Evolutionary conservation across 2,888 invertebrate genomes (phyloP).

Genomic region (Perizoma flavofasciatum): DNA sequence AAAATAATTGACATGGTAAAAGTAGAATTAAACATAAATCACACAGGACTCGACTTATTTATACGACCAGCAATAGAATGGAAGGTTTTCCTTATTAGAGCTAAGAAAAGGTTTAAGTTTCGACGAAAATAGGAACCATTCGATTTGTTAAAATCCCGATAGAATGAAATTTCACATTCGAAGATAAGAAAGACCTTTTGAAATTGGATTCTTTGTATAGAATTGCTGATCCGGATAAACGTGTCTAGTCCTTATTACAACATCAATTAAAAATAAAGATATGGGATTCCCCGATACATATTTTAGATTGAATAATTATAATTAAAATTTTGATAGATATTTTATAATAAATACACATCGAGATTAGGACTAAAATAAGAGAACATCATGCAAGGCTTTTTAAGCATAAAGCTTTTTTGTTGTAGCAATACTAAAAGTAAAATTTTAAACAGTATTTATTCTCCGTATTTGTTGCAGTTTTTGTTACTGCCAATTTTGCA

Average conservation of each 20-base stretch:
- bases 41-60: slow-evolving; percentile 15
- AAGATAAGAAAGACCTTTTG: slow-evolving; percentile 18
- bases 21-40: background rate
- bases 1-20: background rate
- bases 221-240: slow-evolving; percentile 25
- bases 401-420: slow-evolving; percentile 67
- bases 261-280: slow-evolving; percentile 8
- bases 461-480: background rate
- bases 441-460: slow-evolving; percentile 27
- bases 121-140: slow-evolving; percentile 3
- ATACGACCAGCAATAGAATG: slow-evolving; percentile 5
- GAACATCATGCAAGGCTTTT: slow-evolving; percentile 71
- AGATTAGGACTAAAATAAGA: slow-evolving; percentile 52
- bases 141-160: slow-evolving; percentile 3
- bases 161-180: background rate
- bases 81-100: no score
- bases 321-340: slow-evolving; percentile 8
- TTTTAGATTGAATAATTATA: slow-evolving; percentile 3
- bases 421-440: slow-evolving; percentile 60
- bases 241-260: slow-evolving; percentile 14
- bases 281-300: slow-evolving; percentile 16
- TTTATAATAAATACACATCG: slow-evolving; percentile 40
- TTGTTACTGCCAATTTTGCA: background rate
- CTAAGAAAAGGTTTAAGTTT: background rate
- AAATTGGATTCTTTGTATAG: slow-evolving; percentile 14